These are phyloP conservation scores for Ormyrus nitidulus DNA, from an alignment of 2,888 invertebrate species.

Conservation along the genomic window DNA sequence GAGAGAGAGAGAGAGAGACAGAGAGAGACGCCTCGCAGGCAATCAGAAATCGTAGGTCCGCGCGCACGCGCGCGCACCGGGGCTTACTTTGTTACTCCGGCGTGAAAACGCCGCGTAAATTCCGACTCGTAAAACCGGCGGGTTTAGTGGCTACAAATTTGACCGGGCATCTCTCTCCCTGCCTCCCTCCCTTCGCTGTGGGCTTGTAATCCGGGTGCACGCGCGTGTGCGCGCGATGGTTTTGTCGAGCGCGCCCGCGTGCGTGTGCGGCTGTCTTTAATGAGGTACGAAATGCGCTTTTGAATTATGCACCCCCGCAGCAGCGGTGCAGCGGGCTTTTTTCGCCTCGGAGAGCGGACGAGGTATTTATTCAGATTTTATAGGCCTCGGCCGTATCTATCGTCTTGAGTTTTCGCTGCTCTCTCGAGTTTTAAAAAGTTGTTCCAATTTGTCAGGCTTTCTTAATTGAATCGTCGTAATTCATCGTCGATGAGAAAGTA, in stretches of 20 bases:
- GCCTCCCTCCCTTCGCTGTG: too few relatives aligned
- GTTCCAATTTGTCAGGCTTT: too few relatives aligned
- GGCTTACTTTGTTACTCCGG: constrained; percentile 69
- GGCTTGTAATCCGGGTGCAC: constrained; percentile 40
- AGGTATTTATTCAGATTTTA: constrained; percentile 8
- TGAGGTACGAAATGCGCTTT: constrained; percentile 68
- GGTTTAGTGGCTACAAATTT: constrained; percentile 74
- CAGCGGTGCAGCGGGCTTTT: neutral
- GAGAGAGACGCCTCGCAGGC: neutral
- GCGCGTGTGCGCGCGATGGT: constrained; percentile 42
- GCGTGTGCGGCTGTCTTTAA: constrained; percentile 66
- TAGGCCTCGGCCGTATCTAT: too few relatives aligned
- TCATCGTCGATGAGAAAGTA: too few relatives aligned
- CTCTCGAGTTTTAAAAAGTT: too few relatives aligned
- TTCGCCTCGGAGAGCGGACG: neutral
- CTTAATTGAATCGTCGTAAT: too few relatives aligned
- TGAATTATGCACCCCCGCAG: constrained; percentile 69
- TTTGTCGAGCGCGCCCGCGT: constrained; percentile 37
- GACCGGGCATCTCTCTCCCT: constrained; percentile 66
- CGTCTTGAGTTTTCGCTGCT: too few relatives aligned
- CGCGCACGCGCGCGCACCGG: neutral
- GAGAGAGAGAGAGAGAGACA: too few relatives aligned
- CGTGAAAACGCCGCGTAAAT: constrained; percentile 71
- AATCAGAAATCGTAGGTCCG: constrained; percentile 36
- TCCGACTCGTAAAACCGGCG: constrained; percentile 70